phyloP scores from a whole-genome alignment of 2,113 vertebrate species.

The Clinocottus analis region DNA sequence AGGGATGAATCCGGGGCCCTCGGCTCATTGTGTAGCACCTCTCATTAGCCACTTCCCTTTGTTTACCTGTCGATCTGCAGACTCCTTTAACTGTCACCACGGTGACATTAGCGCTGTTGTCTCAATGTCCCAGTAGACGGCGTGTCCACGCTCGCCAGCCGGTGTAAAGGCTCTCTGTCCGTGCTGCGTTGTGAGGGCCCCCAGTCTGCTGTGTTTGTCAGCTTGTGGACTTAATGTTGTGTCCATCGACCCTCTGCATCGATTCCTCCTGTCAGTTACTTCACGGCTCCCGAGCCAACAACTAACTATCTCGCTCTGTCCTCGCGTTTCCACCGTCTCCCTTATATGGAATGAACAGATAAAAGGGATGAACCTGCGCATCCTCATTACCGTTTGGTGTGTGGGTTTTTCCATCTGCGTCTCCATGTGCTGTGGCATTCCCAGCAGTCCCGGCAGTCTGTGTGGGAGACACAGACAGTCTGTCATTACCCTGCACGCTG shows the following conservation, averaged over 20 bases:
- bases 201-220: slow-evolving; percentile 59
- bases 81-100: slow-evolving; percentile 36
- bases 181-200: slow-evolving; percentile 48
- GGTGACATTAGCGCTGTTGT: slow-evolving; percentile 38
- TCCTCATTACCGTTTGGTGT: slow-evolving; percentile 41
- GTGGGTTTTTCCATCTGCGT: slow-evolving; percentile 17
- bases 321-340: neutral
- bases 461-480: slow-evolving; percentile 35
- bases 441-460: too few species aligned
- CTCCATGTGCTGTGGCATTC: slow-evolving; percentile 57
- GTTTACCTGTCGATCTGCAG: slow-evolving; percentile 40
- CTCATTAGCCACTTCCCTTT: slow-evolving; percentile 7
- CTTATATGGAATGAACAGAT: slow-evolving; percentile 24
- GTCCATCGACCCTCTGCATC: slow-evolving; percentile 69
- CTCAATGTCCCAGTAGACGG: slow-evolving; percentile 8
- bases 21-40: slow-evolving; percentile 3
- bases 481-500: slow-evolving; percentile 63
- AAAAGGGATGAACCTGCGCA: slow-evolving; percentile 43
- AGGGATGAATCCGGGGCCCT: neutral
- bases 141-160: slow-evolving; percentile 44
- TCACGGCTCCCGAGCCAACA: slow-evolving; percentile 41
- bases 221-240: slow-evolving; percentile 66
- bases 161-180: slow-evolving; percentile 39
- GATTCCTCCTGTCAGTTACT: slow-evolving; percentile 66
- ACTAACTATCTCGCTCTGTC: slow-evolving; percentile 17